These are phyloP conservation scores for Chaetogeoica ovagalla DNA, from an alignment of 2,888 invertebrate genomes.

Conservation along the genomic window DNA sequence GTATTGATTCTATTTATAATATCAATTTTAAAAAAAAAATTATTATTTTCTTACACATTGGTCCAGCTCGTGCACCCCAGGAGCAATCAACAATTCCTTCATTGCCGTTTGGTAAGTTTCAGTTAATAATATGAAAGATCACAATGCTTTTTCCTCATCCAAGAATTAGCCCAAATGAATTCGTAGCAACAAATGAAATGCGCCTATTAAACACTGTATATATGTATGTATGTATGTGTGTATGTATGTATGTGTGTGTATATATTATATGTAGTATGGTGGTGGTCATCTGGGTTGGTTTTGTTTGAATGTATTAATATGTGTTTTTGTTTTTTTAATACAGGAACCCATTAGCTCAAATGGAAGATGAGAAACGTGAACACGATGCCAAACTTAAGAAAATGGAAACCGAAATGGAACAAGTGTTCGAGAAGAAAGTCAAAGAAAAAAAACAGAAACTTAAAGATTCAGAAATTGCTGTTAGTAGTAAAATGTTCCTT, in stretches of 20 bases:
- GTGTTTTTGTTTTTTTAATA: slow-evolving; percentile 57
- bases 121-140: slow-evolving; percentile 47
- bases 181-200: slow-evolving; percentile 37
- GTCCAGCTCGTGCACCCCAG: slow-evolving; percentile 64
- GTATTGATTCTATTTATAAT: slow-evolving; percentile 31
- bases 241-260: too few species aligned
- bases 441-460: slow-evolving; percentile 94
- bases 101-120: slow-evolving; percentile 82
- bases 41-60: slow-evolving; percentile 52
- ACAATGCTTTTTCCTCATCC: slow-evolving; percentile 38
- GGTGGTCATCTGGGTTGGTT: slow-evolving; percentile 50
- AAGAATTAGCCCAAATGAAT: slow-evolving; percentile 50
- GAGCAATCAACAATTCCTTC: slow-evolving; percentile 87
- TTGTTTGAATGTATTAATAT: slow-evolving; percentile 53
- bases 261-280: neutral
- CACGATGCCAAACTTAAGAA: slow-evolving; percentile 97
- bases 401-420: slow-evolving; percentile 98
- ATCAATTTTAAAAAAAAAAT: slow-evolving; percentile 36
- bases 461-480: slow-evolving; percentile 91
- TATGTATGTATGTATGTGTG: too few species aligned
- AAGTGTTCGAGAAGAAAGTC: slow-evolving; percentile 98
- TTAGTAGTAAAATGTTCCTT: slow-evolving; percentile 60
- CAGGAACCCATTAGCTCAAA: slow-evolving; percentile 96
- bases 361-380: slow-evolving; percentile 97
- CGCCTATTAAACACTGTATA: neutral